Evolutionary conservation across 2,113 vertebrate species (phyloP), one percentile per base, ranked within the genome.

Genomic region (Cromileptes altivelis): DNA sequence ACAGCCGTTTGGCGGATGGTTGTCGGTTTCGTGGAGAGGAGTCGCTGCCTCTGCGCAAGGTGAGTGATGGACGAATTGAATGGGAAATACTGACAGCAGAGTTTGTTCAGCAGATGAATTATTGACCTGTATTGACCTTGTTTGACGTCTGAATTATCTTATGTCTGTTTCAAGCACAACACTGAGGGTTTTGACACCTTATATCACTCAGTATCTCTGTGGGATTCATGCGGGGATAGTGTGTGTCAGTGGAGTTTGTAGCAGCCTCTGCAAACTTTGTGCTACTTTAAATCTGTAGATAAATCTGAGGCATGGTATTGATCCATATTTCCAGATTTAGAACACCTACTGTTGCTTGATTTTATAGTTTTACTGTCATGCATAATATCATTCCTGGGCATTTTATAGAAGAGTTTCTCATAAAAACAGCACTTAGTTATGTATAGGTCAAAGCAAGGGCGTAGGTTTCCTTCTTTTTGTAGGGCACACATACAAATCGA

Each of bases 21-120:
- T 82, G 90, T 83, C 84, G 87, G 84, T 37, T 71, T 71, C 11
- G 80, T n/a, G 84, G 70, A 89, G 89, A 89, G 89, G 87, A 88
- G 86, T 84, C 89, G 4, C 64, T 85, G 86, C 88, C 89, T 88
- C 86, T 83, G 87, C 78, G 76, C 85, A 89, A 93, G 94, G 94
- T 94, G 90, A 94, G 94, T 81, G 83, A 90, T 80, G 81, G 79
- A 88, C 70, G 21, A 10, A 21, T 23, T 10, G 49, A 37, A 37
- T 3, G 56, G n/a, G 18, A 11, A n/a, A 60, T 2, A 64, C 27
- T 42, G 62, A 72, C 78, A 6, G 61, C 1, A 5, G 15, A 70
- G 47, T 84, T 60, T 55, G 52, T 21, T 79, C 68, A 82, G 70
- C 52, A 72, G 33, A 76, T 84, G 61, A 45, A 40, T 75, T 63